Conservation (phyloP, 2,888 invertebrate species). For the Chalcis sispes region DNA sequence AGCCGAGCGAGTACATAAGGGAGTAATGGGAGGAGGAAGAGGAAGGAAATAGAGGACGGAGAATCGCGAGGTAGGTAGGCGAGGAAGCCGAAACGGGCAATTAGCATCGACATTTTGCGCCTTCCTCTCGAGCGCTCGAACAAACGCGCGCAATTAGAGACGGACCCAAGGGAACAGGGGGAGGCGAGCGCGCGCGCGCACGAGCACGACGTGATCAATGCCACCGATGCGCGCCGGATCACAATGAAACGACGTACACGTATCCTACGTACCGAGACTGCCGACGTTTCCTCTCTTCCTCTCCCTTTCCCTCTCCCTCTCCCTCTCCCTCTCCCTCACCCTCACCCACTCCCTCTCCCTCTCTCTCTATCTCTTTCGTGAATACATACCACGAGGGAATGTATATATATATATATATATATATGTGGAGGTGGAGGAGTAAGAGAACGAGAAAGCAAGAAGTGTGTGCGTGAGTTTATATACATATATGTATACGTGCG, state of each 20-base stretch:
- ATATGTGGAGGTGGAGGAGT: background rate
- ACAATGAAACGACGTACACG: constrained; percentile 57
- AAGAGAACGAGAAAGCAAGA: background rate
- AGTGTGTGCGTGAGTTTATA: too few species aligned
- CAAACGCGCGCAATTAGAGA: constrained; percentile 64
- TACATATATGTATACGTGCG: too few species aligned
- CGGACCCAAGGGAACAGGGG: constrained; percentile 54
- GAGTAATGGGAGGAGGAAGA: background rate
- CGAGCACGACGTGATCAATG: constrained; percentile 64
- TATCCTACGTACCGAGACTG: too few species aligned
- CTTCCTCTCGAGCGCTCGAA: constrained; percentile 53
- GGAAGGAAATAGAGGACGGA: background rate
- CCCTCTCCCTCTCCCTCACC: background rate
- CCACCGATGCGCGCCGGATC: constrained; percentile 57
- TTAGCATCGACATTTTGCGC: constrained; percentile 61
- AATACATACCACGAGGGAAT: too few species aligned
- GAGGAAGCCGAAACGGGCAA: constrained; percentile 59
- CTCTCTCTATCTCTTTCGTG: background rate
- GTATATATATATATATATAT: too few species aligned
- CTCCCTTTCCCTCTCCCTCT: background rate
- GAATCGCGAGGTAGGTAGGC: constrained; percentile 10
- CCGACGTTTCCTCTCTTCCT: constrained; percentile 36
- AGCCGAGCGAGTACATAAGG: background rate
- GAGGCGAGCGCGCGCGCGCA: too few species aligned
- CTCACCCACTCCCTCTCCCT: background rate